Percentiles rank a stretch among this genome's conserved stretches.
phyloP scores from a whole-genome alignment of 2,888 invertebrate species.

The Phoenoteleia sp. region DNA sequence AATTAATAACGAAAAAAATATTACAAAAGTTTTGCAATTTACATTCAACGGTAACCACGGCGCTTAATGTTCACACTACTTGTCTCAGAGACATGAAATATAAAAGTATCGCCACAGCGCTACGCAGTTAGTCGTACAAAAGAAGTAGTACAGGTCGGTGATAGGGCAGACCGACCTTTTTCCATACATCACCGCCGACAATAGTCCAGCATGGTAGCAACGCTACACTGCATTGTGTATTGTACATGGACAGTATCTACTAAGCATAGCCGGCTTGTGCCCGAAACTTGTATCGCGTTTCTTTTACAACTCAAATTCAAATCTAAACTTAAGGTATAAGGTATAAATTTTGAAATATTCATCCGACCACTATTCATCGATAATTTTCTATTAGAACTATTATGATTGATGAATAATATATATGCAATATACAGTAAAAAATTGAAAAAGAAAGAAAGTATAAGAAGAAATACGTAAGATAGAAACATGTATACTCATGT shows the following conservation, averaged over 20 bases:
- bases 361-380: too few species aligned
- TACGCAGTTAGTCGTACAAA: conserved; percentile 58
- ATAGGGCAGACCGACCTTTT: conserved; percentile 71
- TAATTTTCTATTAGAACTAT: too few species aligned
- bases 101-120: conserved; percentile 55
- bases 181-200: conserved; percentile 75
- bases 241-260: conserved; percentile 53
- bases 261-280: conserved; percentile 4
- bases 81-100: conserved; percentile 54
- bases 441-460: too few species aligned
- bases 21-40: neutral
- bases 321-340: neutral
- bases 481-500: too few species aligned
- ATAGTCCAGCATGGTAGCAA: conserved; percentile 63
- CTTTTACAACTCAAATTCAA: conserved; percentile 19
- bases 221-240: conserved; percentile 49
- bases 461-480: too few species aligned
- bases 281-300: conserved; percentile 41
- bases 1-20: neutral
- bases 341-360: neutral
- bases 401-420: too few species aligned
- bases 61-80: conserved; percentile 40
- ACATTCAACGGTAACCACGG: conserved; percentile 35
- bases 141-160: conserved; percentile 71
- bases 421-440: too few species aligned